Evolutionary conservation across 2,888 invertebrate genomes (phyloP), one percentile per base, ranked within the genome.

Genomic region (Liodrosophila aerea): DNA sequence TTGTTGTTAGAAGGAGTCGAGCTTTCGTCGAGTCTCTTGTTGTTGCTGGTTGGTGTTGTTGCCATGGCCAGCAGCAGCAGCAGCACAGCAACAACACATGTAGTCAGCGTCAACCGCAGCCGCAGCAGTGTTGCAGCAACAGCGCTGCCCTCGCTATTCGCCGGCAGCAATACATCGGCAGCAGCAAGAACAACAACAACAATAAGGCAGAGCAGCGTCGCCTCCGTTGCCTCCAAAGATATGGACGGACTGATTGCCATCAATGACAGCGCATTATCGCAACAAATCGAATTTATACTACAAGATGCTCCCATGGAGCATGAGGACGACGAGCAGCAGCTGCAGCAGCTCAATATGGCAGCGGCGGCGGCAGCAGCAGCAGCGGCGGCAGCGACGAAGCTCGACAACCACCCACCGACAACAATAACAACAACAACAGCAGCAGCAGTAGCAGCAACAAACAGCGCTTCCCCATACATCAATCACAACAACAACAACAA

Each of bases 211-310:
- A 22, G n/a, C 22, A 22, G 22, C 5, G 22, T n/a, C n/a, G n/a
- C n/a, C n/a, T n/a, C 68, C 37, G 59, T 61, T 49, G 70, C 70
- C 70, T 59, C 70, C 57, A 85, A 86, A 71, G 90, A 89, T 64
- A 77, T 89, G 72, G 89, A 90, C 64, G 87, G 86, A 60, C 75
- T 90, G 58, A 89, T 88, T 72, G 86, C 89, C 73, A 88, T 90
- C 75, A 89, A 88, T 66, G 90, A 89, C 82, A 88, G 82, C 74
- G 88, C 90, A 69, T 76, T 89, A 74, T 89, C 89, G 69, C 89
- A 90, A 87, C 89, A 89, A 87, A 90, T 89, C 88, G 89, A 89
- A 89, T 89, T 89, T 88, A 89, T 89, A 65, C 80, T 89, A 64
- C 89, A 89, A 72, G 90, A 89, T 75, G 88, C 90, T 83, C 89